Evolutionary conservation across 1,140 invertebrate species (phyloP).

Genomic region (Drosophila micromelanica): DNA sequence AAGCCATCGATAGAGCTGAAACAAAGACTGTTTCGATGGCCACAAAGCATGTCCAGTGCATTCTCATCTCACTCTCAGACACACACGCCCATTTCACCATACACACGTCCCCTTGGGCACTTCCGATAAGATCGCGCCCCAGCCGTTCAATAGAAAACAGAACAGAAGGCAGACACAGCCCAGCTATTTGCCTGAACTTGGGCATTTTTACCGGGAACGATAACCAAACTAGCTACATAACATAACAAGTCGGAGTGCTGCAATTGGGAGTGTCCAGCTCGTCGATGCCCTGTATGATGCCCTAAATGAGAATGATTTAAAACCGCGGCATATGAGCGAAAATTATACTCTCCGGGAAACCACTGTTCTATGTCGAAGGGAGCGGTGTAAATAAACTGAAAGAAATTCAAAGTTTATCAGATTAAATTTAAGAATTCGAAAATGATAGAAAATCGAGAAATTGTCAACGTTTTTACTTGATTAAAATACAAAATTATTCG

Average conservation of each 20-base stretch:
- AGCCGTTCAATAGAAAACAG: constrained; percentile 67
- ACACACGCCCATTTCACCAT: constrained; percentile 15
- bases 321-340: too few species aligned
- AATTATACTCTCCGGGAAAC: too few species aligned
- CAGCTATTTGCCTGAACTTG: constrained; percentile 27
- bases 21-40: constrained; percentile 15
- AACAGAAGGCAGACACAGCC: constrained; percentile 26
- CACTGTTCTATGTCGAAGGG: too few species aligned
- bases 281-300: constrained; percentile 15
- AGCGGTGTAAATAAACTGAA: too few species aligned
- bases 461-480: too few species aligned
- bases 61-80: constrained; percentile 19
- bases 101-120: constrained; percentile 50
- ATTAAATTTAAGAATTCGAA: too few species aligned
- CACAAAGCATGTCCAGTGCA: constrained; percentile 26
- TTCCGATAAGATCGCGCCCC: constrained; percentile 75
- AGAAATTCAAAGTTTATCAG: too few species aligned
- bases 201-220: constrained; percentile 51
- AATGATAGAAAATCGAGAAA: too few species aligned
- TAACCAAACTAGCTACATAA: constrained; percentile 44
- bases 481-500: too few species aligned
- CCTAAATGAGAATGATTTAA: neutral
- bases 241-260: constrained; percentile 18
- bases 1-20: constrained; percentile 4
- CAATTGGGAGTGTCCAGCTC: constrained; percentile 1